Evolutionary conservation across 1,140 invertebrate genomes (phyloP).

Genomic region (Dreissena rostriformis): DNA sequence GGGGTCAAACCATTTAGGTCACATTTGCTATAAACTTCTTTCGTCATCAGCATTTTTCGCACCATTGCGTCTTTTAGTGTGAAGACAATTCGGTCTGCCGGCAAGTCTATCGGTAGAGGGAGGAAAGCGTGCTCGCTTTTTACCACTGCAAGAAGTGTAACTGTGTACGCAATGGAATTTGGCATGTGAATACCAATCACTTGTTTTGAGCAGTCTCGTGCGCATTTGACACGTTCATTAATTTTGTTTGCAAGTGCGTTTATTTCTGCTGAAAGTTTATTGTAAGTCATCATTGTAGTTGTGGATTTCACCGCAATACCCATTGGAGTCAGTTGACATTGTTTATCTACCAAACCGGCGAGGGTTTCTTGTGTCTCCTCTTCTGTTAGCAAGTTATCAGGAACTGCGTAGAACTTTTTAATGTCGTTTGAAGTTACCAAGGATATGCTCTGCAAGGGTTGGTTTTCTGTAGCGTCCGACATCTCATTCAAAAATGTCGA

Average conservation of each 20-base stretch:
- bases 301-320: conserved; percentile 62
- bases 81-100: conserved; percentile 59
- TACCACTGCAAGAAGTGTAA: conserved; percentile 58
- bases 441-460: conserved; percentile 45
- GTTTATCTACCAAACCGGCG: conserved; percentile 43
- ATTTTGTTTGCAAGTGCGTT: conserved; percentile 1
- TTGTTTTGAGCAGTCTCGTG: background rate
- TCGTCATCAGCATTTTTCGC: conserved; percentile 55
- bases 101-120: conserved; percentile 65
- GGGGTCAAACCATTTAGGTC: conserved; percentile 39
- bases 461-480: background rate
- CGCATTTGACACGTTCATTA: background rate
- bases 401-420: conserved; percentile 48
- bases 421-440: conserved; percentile 60
- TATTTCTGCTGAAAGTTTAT: conserved; percentile 40
- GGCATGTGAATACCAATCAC: conserved; percentile 61
- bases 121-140: conserved; percentile 57
- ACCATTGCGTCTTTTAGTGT: conserved; percentile 62
- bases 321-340: conserved; percentile 43
- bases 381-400: background rate
- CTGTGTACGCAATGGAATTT: conserved; percentile 65
- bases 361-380: background rate
- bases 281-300: conserved; percentile 41
- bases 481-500: conserved; percentile 61
- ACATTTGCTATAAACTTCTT: conserved; percentile 20